Base-by-base conservation (phyloP, 2,888 invertebrate species). In the Aphidius colemani region DNA sequence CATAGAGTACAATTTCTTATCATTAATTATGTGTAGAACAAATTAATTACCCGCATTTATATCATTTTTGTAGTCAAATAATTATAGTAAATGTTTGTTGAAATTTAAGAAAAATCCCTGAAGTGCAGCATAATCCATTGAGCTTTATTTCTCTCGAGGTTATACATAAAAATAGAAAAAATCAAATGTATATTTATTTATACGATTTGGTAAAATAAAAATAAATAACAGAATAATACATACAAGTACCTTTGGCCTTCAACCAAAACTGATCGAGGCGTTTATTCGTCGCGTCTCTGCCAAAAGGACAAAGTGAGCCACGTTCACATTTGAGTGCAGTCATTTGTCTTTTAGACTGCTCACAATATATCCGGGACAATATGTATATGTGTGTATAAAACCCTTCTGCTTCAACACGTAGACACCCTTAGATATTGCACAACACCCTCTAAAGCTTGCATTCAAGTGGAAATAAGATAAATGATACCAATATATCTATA, bases 291-390 rank as follows among this genome's bases (percentile, higher is more conserved):
- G 59, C 69, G 67, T 5, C 30, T 30, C 69, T 70, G 69, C 69
- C 70, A 18, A 30, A 7, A 70, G 75, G 73, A 78, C 75, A 78
- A 78, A 78, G 77, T 78, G 76, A 74, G 71, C 74, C 72, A 73
- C 71, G 68, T 70, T 75, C 72, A 70, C 73, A 69, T 70, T 75
- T 71, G 73, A 76, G 72, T 71, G 69, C 66, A 61, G 71, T 75
- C 70, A 77, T 77, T 78, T 72, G 73, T 77, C 78, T 78, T 73
- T 68, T 30, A 30, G 30, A 30, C 30, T 30, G 30, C 1, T 71
- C 65, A 70, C 69, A 66, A 71, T 69, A 75, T 72, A 74, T 71
- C 72, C 73, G 67, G 69, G 50, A 59, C 49, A 13, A 41, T 18
- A 50, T n/a, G 43, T 51, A 60, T 49, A 53, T 50, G 6, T 43